phyloP scores from a whole-genome alignment of 2,113 vertebrate genomes.

The Sinocyclocheilus rhinocerous region DNA sequence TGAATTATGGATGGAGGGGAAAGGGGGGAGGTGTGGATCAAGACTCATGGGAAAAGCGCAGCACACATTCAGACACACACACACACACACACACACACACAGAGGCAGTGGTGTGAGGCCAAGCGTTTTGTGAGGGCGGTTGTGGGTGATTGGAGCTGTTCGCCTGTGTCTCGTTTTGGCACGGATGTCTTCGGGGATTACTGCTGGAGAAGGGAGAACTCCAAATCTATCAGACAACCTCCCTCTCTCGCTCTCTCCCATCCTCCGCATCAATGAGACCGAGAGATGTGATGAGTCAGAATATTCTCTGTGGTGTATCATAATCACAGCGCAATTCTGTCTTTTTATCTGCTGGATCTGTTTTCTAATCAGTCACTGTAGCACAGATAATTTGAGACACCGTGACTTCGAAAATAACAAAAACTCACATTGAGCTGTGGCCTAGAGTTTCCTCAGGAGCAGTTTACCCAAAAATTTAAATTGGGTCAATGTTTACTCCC shows the following conservation, averaged over 20 bases:
- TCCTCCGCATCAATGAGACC: conserved; percentile 25
- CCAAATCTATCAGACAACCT: conserved; percentile 55
- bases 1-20: conserved; percentile 81
- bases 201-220: conserved; percentile 38
- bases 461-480: not conserved
- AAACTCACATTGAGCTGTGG: not conserved
- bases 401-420: not conserved
- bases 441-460: not conserved
- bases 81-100: conserved; percentile 27
- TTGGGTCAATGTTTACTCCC: not conserved
- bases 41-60: conserved; percentile 63
- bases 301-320: conserved; percentile 39
- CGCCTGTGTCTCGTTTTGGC: conserved; percentile 41
- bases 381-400: not conserved
- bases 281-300: conserved; percentile 33
- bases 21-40: conserved; percentile 72
- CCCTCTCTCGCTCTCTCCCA: conserved; percentile 38
- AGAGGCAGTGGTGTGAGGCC: conserved; percentile 52
- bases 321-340: conserved; percentile 18
- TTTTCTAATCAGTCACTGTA: conserved; percentile 7
- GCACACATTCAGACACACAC: conserved; percentile 5
- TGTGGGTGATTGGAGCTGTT: conserved; percentile 49
- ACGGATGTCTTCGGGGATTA: conserved; percentile 48
- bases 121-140: conserved; percentile 53
- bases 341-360: conserved; percentile 13